A percentile compares a stretch with the other conserved stretches of the same genome.
Conservation (phyloP, 2,888 invertebrate species). For the Anodontia alba region DNA sequence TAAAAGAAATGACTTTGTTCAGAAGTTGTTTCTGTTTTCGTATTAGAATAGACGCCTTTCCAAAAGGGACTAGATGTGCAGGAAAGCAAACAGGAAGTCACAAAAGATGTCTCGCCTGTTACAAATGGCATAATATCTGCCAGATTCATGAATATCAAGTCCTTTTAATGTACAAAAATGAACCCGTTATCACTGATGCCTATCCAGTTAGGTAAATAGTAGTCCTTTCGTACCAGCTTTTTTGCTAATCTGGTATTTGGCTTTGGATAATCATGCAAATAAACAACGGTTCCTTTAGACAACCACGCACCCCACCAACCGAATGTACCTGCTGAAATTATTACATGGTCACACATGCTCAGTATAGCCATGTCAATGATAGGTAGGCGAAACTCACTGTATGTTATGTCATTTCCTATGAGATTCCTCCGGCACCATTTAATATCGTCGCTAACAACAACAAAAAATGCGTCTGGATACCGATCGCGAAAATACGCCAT, state of each 20-base stretch:
- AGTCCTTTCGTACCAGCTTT: not conserved
- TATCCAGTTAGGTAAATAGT: not conserved
- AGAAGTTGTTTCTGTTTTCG: too few species aligned
- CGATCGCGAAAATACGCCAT: not conserved
- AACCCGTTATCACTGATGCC: too few species aligned
- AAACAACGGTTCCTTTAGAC: not conserved
- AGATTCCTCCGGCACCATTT: not conserved
- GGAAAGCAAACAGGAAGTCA: too few species aligned
- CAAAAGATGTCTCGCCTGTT: too few species aligned
- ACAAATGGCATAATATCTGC: too few species aligned
- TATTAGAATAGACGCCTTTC: too few species aligned
- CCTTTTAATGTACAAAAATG: too few species aligned
- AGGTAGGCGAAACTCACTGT: not conserved
- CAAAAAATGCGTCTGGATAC: not conserved
- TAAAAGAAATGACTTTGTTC: too few species aligned
- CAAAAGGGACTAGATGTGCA: too few species aligned
- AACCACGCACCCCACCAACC: conserved; percentile 9
- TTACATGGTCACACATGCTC: not conserved
- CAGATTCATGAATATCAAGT: too few species aligned
- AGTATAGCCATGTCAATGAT: not conserved
- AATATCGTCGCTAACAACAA: not conserved
- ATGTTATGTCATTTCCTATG: not conserved
- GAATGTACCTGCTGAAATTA: not conserved
- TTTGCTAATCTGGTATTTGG: not conserved
- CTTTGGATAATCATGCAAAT: not conserved